Conservation (phyloP, 2,888 invertebrate species). For the Phorcus lineatus region DNA sequence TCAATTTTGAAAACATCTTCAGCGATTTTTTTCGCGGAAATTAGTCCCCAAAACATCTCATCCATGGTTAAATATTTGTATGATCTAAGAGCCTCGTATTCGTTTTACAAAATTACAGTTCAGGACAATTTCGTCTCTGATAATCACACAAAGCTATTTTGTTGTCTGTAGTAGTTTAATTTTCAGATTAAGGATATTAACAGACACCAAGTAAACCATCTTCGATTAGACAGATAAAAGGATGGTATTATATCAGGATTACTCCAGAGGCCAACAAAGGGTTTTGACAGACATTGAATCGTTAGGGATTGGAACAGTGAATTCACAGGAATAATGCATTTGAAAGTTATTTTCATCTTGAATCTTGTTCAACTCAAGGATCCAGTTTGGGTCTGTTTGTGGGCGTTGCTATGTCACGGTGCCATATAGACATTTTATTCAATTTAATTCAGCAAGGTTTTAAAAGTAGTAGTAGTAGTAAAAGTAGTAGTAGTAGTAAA, state of each 20-base stretch:
- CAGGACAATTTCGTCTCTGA: constrained; percentile 1
- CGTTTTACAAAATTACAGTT: constrained; percentile 15
- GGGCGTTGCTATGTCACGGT: too few relatives aligned
- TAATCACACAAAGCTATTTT: neutral
- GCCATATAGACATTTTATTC: too few relatives aligned
- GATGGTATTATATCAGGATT: neutral
- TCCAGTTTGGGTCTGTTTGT: too few relatives aligned
- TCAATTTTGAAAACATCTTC: constrained; percentile 12
- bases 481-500: constrained; percentile 28
- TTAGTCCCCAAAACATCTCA: neutral
- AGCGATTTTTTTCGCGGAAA: neutral
- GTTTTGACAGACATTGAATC: too few relatives aligned
- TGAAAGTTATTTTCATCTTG: too few relatives aligned
- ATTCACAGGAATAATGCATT: too few relatives aligned
- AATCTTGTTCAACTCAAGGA: too few relatives aligned
- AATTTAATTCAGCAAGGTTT: too few relatives aligned
- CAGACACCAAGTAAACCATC: neutral
- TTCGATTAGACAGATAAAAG: constrained; percentile 10
- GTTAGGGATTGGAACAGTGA: too few relatives aligned
- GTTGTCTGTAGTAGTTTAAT: neutral
- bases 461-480: constrained; percentile 23
- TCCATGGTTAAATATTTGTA: constrained; percentile 12
- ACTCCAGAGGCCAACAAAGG: neutral
- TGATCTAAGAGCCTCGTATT: neutral
- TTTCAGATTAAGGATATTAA: constrained; percentile 7